Evolutionary conservation across 2,888 invertebrate genomes (phyloP), one percentile per base, ranked within the genome.

Genomic region (Mamestra brassicae): DNA sequence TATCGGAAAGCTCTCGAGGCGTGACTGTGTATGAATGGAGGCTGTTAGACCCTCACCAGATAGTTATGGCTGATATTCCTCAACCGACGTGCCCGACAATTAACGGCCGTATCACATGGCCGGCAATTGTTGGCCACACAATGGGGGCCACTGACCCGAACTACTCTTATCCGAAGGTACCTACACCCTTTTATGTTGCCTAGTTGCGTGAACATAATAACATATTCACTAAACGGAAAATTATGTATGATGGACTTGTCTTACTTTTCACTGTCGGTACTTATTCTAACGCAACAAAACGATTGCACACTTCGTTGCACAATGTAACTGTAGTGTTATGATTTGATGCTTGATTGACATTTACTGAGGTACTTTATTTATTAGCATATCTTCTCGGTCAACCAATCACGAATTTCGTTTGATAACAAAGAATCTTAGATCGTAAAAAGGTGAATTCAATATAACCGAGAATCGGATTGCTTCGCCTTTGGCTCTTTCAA

Each of bases 21-120:
- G 93, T 94, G 94, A 94, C 94, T 92, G 86, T 83, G 89, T 89
- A 90, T 94, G 93, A 94, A 94, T 94, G 91, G 91, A 88, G 85
- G 85, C 89, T 87, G 87, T 89, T 86, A 74, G 69, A 92, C 86
- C 89, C 83, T 85, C 77, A 86, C 76, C 81, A 87, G 94, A 93
- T 93, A 91, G 85, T 86, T 84, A 87, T 81, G 84, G 82, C 80
- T 76, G 84, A 86, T 89, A 86, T 83, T 88, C 77, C 76, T 87
- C 83, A 75, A 80, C 87, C 81, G 85, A 11, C 58, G 67, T 84
- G 79, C 76, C 86, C 69, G 75, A 85, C 89, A 90, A 92, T 91
- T 90, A 91, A 91, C 88, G 83, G 84, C 84, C 85, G 86, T 89
- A 90, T 86, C 88, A 87, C 73, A 87, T 74, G 76, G 84, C 80